phyloP scores from a whole-genome alignment of 2,113 vertebrate genomes.

The Strix uralensis region DNA sequence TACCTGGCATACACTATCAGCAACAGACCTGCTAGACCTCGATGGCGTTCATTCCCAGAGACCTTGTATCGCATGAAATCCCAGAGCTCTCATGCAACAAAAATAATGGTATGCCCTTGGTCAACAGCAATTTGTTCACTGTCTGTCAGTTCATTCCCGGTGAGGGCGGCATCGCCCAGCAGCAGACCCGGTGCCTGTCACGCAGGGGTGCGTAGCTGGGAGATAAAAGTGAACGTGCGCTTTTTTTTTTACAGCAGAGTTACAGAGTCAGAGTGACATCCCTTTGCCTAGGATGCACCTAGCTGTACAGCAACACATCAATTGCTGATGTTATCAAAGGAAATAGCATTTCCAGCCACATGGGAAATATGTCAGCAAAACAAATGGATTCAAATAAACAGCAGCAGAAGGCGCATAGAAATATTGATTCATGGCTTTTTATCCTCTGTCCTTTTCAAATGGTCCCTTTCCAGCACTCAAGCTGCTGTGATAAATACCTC shows the following conservation, averaged over 20 bases:
- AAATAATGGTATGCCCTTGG: neutral
- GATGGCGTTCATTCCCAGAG: neutral
- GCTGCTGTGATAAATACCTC: constrained; percentile 34
- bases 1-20: neutral
- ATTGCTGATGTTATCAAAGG: constrained; percentile 60
- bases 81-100: neutral
- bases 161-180: neutral
- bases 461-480: constrained; percentile 21
- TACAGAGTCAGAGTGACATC: neutral
- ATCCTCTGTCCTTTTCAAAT: constrained; percentile 44
- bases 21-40: neutral
- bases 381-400: constrained; percentile 62
- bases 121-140: neutral
- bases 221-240: neutral
- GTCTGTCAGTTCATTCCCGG: neutral
- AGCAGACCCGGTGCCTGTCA: neutral
- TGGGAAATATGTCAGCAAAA: constrained; percentile 67
- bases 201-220: neutral
- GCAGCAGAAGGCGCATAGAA: constrained; percentile 2
- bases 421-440: constrained; percentile 61
- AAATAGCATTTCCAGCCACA: constrained; percentile 53
- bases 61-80: neutral
- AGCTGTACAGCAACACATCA: neutral
- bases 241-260: neutral
- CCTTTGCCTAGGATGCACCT: neutral